Evolutionary conservation across 1,140 invertebrate genomes (phyloP).

Genomic region (Drosophila nigromelanica): DNA sequence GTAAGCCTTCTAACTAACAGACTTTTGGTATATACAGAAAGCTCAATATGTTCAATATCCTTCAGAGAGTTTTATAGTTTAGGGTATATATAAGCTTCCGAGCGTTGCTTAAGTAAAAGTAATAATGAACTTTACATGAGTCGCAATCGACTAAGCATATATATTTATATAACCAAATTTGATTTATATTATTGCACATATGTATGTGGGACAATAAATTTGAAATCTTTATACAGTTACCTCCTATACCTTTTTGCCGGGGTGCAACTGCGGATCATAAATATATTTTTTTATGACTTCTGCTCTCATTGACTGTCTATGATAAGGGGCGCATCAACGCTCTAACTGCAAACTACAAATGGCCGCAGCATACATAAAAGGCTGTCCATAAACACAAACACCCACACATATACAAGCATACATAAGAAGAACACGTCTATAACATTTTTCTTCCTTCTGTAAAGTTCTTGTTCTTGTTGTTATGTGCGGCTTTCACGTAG

Average conservation of each 20-base stretch:
- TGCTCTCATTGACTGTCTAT: conserved; percentile 21
- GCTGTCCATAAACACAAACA: conserved; percentile 34
- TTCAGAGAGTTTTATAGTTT: too few relatives aligned
- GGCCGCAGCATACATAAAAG: conserved; percentile 65
- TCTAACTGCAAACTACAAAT: conserved; percentile 69
- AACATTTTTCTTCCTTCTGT: conserved; percentile 56
- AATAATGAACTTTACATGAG: not conserved
- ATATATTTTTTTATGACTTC: conserved; percentile 67
- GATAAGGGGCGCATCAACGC: conserved; percentile 47
- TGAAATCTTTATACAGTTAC: conserved; percentile 22
- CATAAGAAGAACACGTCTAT: conserved; percentile 47
- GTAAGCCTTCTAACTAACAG: too few relatives aligned
- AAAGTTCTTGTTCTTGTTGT: conserved; percentile 38
- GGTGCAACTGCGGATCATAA: conserved; percentile 60
- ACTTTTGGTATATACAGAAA: too few relatives aligned
- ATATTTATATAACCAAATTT: not conserved
- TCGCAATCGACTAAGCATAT: not conserved
- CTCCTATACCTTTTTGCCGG: not conserved
- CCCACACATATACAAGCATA: conserved; percentile 6
- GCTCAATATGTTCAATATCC: too few relatives aligned
- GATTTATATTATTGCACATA: conserved; percentile 35
- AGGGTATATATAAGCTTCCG: too few relatives aligned
- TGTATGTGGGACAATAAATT: conserved; percentile 34
- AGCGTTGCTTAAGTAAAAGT: too few relatives aligned
- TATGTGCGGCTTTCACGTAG: conserved; percentile 69